Base-by-base conservation (phyloP, 2,888 invertebrate genomes). In the Cosmia pyralina region DNA sequence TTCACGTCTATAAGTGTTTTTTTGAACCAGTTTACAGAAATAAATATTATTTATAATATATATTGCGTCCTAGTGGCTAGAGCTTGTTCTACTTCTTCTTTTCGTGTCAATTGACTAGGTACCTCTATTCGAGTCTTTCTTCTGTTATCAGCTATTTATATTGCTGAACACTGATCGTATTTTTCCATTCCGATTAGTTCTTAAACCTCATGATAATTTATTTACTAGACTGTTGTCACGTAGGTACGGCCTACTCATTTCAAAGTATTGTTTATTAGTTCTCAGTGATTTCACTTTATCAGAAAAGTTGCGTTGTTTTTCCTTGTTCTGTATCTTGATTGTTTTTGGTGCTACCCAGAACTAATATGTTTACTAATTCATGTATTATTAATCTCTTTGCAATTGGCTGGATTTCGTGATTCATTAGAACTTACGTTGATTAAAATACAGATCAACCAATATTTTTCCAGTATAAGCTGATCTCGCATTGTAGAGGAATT, bases 281-380 rank as follows among this genome's bases (percentile, higher is more conserved):
- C 4, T 69, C 44, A 69, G 38, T 53, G 59, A 72, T 53, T 78
- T 60, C 34, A 48, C 10, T 41, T 6, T 72, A 72, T 34, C 79
- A 34, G 53, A 55, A 55, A 53, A 3, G 11, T 58, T 34, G 13
- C 44, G 15, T 58, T 50, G 13, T 48, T 75, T 38, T 76, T 76
- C 76, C 76, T 76, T 41, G 15, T 76, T 15, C 13, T 6, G 1
- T 75, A 62, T 76, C 70, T 52, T 63, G n/a, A 58, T 70, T 58
- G 19, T 46, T 17, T 53, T 75, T 63, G n/a, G 34, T 58, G 13
- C 7, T 75, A 75, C 57, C 44, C 44, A 58, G 75, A 75, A 75
- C 19, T 52, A 52, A 52, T 58, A 17, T 57, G 28, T 38, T 50
- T 46, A 38, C 11, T 58, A 48, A 38, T 19, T 6, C 38, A n/a